Evolutionary conservation across 2,113 vertebrate species (phyloP), one percentile per base, ranked within the genome.

Genomic region (Chroicocephalus ridibundus): DNA sequence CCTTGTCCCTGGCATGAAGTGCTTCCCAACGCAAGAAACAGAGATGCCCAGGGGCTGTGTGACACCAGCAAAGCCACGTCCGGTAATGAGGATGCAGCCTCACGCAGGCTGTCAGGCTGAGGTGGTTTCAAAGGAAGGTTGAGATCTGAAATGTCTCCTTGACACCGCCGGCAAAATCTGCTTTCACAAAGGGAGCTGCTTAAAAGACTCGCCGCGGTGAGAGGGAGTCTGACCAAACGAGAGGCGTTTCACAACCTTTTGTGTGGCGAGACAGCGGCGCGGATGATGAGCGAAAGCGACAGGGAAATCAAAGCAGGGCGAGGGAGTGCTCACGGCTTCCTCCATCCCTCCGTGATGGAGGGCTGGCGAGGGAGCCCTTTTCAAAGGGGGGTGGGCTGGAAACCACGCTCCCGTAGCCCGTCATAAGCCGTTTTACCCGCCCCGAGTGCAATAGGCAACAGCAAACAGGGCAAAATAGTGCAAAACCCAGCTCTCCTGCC

Each of bases 341-440:
- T 72, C 70, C 61, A 20, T 15, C 70, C 38, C 71, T 57, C n/a
- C 0, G 0, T 27, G 65, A 25, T 10, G 5, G 20, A 34, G 25
- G 3, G 17, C 64, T 46, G 70, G 15, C 12, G 6, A 27, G 49
- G 25, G 65, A 91, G 38, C 58, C 58, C 44, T 65, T 9, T 71
- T 31, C 86, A 65, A 69, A 82, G 68, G 62, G 52, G 40, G 27
- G 17, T 20, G 3, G 3, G 5, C 66, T 31, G 36, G 22, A 40
- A 54, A 16, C 11, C 11, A 6, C 8, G 0, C 13, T 78, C 26
- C 82, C 36, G 22, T 4, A 38, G 34, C 40, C 74, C 55, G 10
- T 57, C 26, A 65, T 8, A n/a, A 90, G 11, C 65, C 82, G 11
- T 21, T 52, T 40, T 29, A 16, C 29, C 29, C 34, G 26, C 46